These are phyloP conservation scores for Paratrypauchen microcephalus DNA, from an alignment of 2,797 vertebrate genomes.

Conservation along the genomic window DNA sequence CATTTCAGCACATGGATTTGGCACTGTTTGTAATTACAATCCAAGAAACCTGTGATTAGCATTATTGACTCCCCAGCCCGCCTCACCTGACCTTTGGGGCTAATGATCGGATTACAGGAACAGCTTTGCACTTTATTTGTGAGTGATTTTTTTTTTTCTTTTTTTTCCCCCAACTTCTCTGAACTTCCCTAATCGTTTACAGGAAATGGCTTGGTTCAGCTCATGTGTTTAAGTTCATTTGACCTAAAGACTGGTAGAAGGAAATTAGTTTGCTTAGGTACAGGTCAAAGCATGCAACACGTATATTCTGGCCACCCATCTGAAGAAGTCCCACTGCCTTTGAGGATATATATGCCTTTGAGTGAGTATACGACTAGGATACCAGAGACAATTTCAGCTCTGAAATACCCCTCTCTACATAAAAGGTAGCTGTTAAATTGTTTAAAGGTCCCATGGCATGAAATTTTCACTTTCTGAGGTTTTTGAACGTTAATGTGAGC, in stretches of 20 bases:
- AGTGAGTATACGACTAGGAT: too few species aligned
- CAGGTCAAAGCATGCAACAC: neutral
- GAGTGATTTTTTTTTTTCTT: neutral
- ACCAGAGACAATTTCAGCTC: too few species aligned
- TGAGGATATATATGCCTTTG: too few species aligned
- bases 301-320: too few species aligned
- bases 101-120: conserved; percentile 12
- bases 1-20: neutral
- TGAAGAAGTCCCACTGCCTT: too few species aligned
- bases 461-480: too few species aligned
- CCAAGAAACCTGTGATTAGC: neutral
- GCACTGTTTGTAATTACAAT: conserved; percentile 2
- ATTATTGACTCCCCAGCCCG: neutral
- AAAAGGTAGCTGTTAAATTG: too few species aligned
- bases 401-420: too few species aligned
- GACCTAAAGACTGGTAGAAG: neutral
- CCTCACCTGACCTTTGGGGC: neutral
- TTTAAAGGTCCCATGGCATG: too few species aligned
- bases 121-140: neutral
- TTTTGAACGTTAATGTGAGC: too few species aligned
- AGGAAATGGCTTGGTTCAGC: neutral
- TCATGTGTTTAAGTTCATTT: neutral
- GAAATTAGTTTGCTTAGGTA: neutral
- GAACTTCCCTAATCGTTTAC: conserved; percentile 1
- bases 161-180: conserved; percentile 4